Base-by-base conservation (phyloP, 1,140 invertebrate species). In the Pygmarrhopalites habei region DNA sequence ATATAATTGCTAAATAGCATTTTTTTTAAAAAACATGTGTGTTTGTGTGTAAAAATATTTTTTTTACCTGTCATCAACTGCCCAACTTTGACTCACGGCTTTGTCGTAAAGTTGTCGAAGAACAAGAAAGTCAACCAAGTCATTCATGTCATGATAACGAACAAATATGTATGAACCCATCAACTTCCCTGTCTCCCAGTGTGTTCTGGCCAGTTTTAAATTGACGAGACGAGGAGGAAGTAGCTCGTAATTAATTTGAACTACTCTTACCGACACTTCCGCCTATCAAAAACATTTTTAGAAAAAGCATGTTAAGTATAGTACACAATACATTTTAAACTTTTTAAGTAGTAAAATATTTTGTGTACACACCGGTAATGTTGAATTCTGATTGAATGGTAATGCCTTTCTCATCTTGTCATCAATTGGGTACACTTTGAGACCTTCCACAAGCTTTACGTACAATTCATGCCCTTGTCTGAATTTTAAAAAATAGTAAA, bases 121-220 rank as follows among this genome's bases (percentile, higher is more conserved):
- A 19, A 98, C 90, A 17, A 98, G 78, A 77, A 98, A 98, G 78
- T 99, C 95, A 46, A 96, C 83, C 0, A 98, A 92, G 79, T 95
- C 92, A 2, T 90, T 84, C 86, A 98, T 92, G 77, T 99, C 95
- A 78, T 99, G 95, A 75, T 96, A 98, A 73, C 90, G 92, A 29
- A 91, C 87, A 23, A 85, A 89, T 72, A 97, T 94, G 62, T 79
- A 80, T 15, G 82, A 80, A 0, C 84, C 85, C 12, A 84, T 86
- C 53, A 87, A 76, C 65, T 82, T 80, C 15, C 86, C 83, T 28
- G 83, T 81, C 32, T 83, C 82, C 52, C 76, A 74, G 73, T 89
- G 84, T 74, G 90, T 83, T 19, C 89, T 77, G 0, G 85, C 87
- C 66, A 98, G 78, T 74, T 92, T 90, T 2, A 98, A 78, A 74